Percentiles rank a stretch among this genome's conserved stretches.
phyloP scores from a whole-genome alignment of 2,797 vertebrate genomes.

The Euthynnus affinis region DNA sequence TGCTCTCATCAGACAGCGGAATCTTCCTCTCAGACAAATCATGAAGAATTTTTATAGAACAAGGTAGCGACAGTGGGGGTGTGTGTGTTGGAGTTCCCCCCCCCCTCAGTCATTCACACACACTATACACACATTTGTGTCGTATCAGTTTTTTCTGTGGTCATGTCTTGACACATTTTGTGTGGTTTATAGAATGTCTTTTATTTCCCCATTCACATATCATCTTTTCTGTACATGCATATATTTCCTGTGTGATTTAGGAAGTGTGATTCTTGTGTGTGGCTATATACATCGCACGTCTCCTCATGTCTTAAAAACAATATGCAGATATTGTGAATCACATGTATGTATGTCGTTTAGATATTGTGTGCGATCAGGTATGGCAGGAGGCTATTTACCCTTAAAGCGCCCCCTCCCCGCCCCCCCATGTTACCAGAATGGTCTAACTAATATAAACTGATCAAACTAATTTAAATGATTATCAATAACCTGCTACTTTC shows the following conservation, averaged over 20 bases:
- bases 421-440: background rate
- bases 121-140: constrained; percentile 17
- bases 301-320: constrained; percentile 22
- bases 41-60: background rate
- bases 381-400: background rate
- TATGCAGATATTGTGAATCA: constrained; percentile 6
- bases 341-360: constrained; percentile 12
- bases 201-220: constrained; percentile 50
- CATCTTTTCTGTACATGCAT: constrained; percentile 31
- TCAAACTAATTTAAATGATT: background rate
- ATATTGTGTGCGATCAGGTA: constrained; percentile 4
- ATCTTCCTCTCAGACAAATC: constrained; percentile 13
- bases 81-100: background rate
- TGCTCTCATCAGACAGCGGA: constrained; percentile 17
- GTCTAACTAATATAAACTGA: background rate
- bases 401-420: background rate
- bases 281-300: constrained; percentile 27
- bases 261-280: constrained; percentile 1
- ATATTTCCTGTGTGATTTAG: constrained; percentile 21
- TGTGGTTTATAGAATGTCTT: constrained; percentile 27
- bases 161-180: constrained; percentile 29
- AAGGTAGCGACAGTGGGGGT: background rate
- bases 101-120: constrained; percentile 3
- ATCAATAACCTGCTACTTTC: background rate
- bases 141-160: constrained; percentile 10